Base-by-base conservation (phyloP, 37 sponge, comb jelly and placozoan species). In the Mnemiopsis leidyi region DNA sequence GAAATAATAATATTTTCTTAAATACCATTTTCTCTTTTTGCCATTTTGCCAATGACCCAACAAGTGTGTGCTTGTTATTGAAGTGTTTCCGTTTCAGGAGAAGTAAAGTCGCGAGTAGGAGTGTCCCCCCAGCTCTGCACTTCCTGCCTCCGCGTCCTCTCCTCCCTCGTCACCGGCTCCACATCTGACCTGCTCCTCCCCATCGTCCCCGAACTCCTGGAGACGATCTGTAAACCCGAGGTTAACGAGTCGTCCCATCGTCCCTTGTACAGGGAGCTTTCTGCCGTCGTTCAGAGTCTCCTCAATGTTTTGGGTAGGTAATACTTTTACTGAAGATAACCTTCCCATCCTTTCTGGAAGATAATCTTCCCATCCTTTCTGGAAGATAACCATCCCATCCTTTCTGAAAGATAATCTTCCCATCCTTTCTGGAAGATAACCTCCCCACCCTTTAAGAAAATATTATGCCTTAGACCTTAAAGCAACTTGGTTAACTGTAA, bases 81-180 rank as follows among this genome's bases (percentile, higher is more conserved):
- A n/a, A n/a, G n/a, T n/a, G n/a, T n/a, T n/a, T 48, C 61, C 61
- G 13, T n/a, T 26, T 2, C 90, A 85, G 90, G 90, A 1, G 90
- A 85, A 26, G 90, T 85, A 33, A 85, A 85, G 61, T 85, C 90
- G 48, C 90, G 90, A n/a, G 90, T 85, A n/a, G 90, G 90, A 9
- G 90, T 85, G 28, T 85, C 90, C 61, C 90, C 90, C 24, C 61
- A 40, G 3, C 61, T 85, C 38, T 85, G 90, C 35, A 85, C 90
- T 61, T 85, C 90, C 90, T 85, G 90, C 25, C 90, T 85, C 48
- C 39, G 90, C 0, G 90, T 85, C 30, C 90, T 85, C 30, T 85
- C 90, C 5, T 85, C 90, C 90, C 90, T 85, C 2, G 23, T 85
- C 39, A 85, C 61, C 29, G 90, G 90, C 24, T 40, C 61, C 61